Percentiles rank a stretch among this genome's conserved stretches.
Evolutionary conservation across 2,113 vertebrate genomes (phyloP).

Genomic region (Chlamydotis undulata): DNA sequence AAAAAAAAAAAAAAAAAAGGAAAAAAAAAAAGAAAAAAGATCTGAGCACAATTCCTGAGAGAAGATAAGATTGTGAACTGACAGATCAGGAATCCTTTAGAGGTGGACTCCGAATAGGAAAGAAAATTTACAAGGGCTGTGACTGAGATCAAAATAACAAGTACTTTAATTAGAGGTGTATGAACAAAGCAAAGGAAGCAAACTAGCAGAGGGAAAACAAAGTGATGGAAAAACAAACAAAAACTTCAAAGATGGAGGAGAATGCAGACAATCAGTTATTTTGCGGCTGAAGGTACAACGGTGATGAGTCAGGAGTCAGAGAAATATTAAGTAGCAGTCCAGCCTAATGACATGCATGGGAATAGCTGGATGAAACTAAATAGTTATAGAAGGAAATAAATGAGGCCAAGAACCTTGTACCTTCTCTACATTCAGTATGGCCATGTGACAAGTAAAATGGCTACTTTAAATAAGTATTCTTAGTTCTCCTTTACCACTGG

Average conservation of each 20-base stretch:
- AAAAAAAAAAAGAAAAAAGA: background rate
- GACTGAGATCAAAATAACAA: background rate
- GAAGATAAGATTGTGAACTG: background rate
- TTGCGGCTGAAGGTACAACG: background rate
- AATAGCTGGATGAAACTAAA: background rate
- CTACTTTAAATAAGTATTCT: background rate
- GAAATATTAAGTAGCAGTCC: background rate
- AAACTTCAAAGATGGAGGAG: background rate
- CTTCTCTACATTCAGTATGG: background rate
- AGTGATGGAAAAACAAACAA: background rate
- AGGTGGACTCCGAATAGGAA: background rate
- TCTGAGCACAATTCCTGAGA: background rate
- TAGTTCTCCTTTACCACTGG: background rate
- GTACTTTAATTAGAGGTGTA: background rate
- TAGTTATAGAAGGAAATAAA: background rate
- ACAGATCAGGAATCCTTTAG: background rate
- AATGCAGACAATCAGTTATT: background rate
- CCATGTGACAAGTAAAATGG: background rate
- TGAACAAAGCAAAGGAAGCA: constrained; percentile 25
- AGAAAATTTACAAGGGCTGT: constrained; percentile 10
- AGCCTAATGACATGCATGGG: background rate
- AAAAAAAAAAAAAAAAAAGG: too few relatives aligned
- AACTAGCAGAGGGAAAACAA: background rate
- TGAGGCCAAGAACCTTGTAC: background rate
- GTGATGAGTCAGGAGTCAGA: background rate